These are phyloP conservation scores for Dicycla oo DNA, from an alignment of 2,888 invertebrate genomes.

Conservation along the genomic window DNA sequence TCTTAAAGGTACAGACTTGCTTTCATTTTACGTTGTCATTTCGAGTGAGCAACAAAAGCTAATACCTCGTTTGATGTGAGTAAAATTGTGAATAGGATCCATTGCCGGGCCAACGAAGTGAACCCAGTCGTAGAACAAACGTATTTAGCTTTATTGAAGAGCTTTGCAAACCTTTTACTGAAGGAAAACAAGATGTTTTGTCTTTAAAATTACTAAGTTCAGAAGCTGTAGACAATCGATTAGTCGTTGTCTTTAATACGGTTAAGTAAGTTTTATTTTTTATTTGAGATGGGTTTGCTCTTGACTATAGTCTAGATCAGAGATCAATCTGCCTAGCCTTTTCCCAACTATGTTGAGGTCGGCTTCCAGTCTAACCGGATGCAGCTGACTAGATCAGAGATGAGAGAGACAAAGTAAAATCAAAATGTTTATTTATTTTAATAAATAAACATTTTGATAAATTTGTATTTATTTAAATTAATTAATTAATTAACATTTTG, in stretches of 20 bases:
- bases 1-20: not conserved
- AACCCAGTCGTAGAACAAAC: conserved; percentile 43
- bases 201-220: conserved; percentile 3
- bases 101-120: conserved; percentile 44
- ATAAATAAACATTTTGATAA: too few relatives aligned
- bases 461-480: too few relatives aligned
- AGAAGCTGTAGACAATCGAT: not conserved
- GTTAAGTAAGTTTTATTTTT: too few relatives aligned
- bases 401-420: too few relatives aligned
- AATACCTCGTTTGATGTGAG: conserved; percentile 34
- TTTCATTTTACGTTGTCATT: conserved; percentile 7
- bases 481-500: too few relatives aligned
- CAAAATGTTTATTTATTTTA: too few relatives aligned
- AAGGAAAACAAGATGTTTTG: conserved; percentile 6
- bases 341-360: too few relatives aligned
- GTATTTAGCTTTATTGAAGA: conserved; percentile 34
- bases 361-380: too few relatives aligned
- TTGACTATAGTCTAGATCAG: too few relatives aligned
- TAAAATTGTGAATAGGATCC: conserved; percentile 46
- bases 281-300: too few relatives aligned
- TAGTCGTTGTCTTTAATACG: not conserved
- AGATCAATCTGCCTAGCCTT: too few relatives aligned
- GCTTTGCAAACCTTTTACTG: conserved; percentile 33
- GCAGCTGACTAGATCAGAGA: too few relatives aligned
- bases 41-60: conserved; percentile 13